Evolutionary conservation across 2,888 invertebrate species (phyloP).

Genomic region (Sympetrum striolatum): DNA sequence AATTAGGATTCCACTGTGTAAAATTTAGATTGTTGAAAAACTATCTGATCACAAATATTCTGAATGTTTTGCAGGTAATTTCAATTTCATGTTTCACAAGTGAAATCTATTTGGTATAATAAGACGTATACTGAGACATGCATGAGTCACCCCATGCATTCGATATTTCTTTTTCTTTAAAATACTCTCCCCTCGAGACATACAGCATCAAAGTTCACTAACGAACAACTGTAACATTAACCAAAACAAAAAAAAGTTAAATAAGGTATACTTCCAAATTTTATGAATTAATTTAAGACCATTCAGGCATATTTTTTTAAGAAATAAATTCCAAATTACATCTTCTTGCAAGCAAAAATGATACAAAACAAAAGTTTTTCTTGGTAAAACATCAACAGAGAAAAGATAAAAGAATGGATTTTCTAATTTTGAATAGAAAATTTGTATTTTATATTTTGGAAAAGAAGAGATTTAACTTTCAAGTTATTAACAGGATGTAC

Average conservation of each 20-base stretch:
- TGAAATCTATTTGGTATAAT: slow-evolving; percentile 39
- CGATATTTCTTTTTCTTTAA: slow-evolving; percentile 25
- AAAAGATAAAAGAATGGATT: background rate
- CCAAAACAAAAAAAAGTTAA: background rate
- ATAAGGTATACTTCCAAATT: background rate
- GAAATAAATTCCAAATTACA: no score
- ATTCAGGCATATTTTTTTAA: no score
- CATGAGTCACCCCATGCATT: slow-evolving; percentile 21
- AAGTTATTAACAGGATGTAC: background rate
- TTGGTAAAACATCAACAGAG: background rate
- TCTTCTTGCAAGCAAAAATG: background rate
- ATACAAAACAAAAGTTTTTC: background rate
- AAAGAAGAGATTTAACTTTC: background rate
- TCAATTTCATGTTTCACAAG: slow-evolving; percentile 16
- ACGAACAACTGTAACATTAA: slow-evolving; percentile 2
- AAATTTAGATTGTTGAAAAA: background rate
- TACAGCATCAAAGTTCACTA: slow-evolving; percentile 14
- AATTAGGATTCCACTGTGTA: background rate
- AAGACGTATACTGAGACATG: slow-evolving; percentile 42
- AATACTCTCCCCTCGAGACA: slow-evolving; percentile 41
- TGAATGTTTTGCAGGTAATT: slow-evolving; percentile 11
- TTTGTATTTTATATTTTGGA: background rate
- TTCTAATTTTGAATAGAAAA: background rate
- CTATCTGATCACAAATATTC: background rate
- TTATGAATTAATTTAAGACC: background rate